These are phyloP conservation scores for Caenorhabditis afra DNA, from an alignment of 2,888 invertebrate species.

Conservation along the genomic window DNA sequence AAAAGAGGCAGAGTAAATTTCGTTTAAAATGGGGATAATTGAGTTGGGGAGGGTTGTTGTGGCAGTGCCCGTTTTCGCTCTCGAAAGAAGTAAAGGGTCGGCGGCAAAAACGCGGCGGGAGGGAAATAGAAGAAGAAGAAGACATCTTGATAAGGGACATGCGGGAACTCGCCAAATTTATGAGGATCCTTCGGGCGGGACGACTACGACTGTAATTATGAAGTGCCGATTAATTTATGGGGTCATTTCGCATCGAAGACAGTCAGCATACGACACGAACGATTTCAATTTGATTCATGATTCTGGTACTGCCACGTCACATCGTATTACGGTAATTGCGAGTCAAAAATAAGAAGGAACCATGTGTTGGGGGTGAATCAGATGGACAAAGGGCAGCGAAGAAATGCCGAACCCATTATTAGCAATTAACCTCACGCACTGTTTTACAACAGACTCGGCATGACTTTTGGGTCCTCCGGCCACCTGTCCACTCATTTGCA, in stretches of 20 bases:
- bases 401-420: slow-evolving; percentile 59
- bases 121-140: slow-evolving; percentile 8
- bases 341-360: slow-evolving; percentile 35
- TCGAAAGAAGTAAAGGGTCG: slow-evolving; percentile 21
- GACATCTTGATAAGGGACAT: slow-evolving; percentile 51
- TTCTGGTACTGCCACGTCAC: slow-evolving; percentile 33
- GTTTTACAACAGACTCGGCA: slow-evolving; percentile 53
- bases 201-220: slow-evolving; percentile 44
- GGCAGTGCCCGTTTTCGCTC: slow-evolving; percentile 52
- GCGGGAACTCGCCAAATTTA: slow-evolving; percentile 38
- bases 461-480: slow-evolving; percentile 35
- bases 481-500: slow-evolving; percentile 49
- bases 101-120: slow-evolving; percentile 5
- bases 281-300: slow-evolving; percentile 39
- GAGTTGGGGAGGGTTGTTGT: slow-evolving; percentile 51
- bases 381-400: slow-evolving; percentile 54
- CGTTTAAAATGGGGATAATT: slow-evolving; percentile 59
- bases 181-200: slow-evolving; percentile 29
- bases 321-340: slow-evolving; percentile 52
- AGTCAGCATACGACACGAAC: slow-evolving; percentile 2
- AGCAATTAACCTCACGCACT: slow-evolving; percentile 55
- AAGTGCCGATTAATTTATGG: slow-evolving; percentile 58
- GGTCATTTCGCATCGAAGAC: slow-evolving; percentile 34
- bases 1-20: slow-evolving; percentile 60
- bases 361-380: slow-evolving; percentile 31